Evolutionary conservation across 2,888 invertebrate species (phyloP).

Genomic region (Eupithecia tripunctaria): DNA sequence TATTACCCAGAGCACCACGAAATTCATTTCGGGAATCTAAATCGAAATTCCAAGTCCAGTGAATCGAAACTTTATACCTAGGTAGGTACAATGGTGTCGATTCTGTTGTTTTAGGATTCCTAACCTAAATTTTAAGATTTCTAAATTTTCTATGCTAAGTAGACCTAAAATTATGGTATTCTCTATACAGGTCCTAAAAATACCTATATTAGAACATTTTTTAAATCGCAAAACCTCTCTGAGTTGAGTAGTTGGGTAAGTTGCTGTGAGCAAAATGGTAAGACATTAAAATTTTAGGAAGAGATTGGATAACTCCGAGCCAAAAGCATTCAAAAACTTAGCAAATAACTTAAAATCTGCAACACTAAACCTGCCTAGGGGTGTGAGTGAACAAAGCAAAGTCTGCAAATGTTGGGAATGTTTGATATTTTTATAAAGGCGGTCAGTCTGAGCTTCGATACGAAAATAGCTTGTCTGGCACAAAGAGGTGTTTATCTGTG

Average conservation of each 20-base stretch:
- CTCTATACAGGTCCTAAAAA: too few species aligned
- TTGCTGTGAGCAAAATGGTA: too few species aligned
- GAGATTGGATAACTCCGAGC: neutral
- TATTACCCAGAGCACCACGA: too few species aligned
- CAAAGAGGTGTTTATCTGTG: neutral
- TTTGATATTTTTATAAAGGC: constrained; percentile 15
- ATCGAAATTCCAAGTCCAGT: neutral
- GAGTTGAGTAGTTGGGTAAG: too few species aligned
- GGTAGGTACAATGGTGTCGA: too few species aligned
- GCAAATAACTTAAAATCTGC: neutral
- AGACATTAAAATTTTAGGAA: neutral
- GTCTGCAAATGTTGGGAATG: neutral
- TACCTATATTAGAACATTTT: too few species aligned
- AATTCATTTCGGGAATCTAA: neutral
- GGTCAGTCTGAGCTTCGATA: constrained; percentile 6
- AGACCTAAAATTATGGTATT: too few species aligned
- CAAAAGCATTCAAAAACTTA: neutral
- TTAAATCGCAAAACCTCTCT: too few species aligned
- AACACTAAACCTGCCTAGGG: neutral
- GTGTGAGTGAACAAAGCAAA: neutral
- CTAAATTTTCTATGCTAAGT: too few species aligned
- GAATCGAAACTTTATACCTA: neutral
- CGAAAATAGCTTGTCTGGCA: constrained; percentile 19
- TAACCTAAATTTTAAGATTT: too few species aligned
- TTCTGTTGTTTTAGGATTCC: too few species aligned